A percentile compares a stretch with the other conserved stretches of the same genome.
These are phyloP conservation scores for Uria aalge DNA, from an alignment of 2,113 vertebrate genomes.

Conservation along the genomic window DNA sequence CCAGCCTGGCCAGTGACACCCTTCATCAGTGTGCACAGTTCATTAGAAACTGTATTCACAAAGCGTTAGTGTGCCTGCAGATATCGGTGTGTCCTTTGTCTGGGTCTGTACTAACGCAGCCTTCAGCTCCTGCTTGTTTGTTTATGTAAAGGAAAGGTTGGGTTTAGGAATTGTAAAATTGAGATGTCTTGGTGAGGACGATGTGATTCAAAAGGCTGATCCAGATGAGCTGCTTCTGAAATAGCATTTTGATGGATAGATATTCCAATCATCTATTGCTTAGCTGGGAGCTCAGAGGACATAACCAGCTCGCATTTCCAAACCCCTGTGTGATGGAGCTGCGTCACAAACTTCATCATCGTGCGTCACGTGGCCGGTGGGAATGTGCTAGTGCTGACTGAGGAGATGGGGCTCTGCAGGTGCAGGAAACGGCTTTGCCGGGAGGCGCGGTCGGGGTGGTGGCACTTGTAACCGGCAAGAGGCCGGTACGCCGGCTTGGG, in stretches of 20 bases:
- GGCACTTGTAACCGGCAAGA: not conserved
- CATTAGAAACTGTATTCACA: not conserved
- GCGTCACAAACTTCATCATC: not conserved
- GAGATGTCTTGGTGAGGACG: not conserved
- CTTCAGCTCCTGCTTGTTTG: not conserved
- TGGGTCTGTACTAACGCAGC: not conserved
- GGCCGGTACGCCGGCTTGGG: not conserved
- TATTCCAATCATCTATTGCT: not conserved
- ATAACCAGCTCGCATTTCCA: not conserved
- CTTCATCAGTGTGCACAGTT: not conserved
- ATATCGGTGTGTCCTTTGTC: rapidly evolving
- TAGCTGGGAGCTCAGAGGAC: not conserved
- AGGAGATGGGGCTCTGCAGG: not conserved
- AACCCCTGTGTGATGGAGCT: not conserved
- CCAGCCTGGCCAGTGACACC: not conserved
- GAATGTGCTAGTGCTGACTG: not conserved
- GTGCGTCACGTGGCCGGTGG: not conserved
- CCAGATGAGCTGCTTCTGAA: not conserved
- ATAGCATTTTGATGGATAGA: not conserved
- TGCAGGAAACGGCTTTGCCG: not conserved
- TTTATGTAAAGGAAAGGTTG: not conserved
- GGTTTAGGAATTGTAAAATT: not conserved
- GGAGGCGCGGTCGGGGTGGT: not conserved
- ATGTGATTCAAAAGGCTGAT: not conserved
- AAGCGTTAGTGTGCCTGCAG: not conserved